A percentile compares a stretch with the other conserved stretches of the same genome.
Evolutionary conservation across 2,797 vertebrate genomes (phyloP).

Genomic region (Paedocypris micromegethes): DNA sequence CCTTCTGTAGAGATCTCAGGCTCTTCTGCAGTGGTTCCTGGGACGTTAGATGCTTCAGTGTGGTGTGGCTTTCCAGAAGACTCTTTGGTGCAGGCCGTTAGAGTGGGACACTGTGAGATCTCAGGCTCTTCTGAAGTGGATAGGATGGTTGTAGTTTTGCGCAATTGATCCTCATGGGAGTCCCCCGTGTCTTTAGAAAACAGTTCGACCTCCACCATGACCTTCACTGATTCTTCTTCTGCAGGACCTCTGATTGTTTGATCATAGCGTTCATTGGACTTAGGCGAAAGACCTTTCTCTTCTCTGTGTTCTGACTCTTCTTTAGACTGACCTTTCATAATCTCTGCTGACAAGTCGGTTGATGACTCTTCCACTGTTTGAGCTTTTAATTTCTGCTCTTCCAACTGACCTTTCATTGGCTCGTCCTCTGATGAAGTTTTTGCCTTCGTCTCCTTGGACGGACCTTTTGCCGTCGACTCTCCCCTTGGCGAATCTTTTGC

Average conservation of each 20-base stretch:
- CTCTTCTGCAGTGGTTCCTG: slow-evolving; percentile 7
- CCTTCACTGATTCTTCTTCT: not conserved
- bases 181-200: slow-evolving; percentile 5
- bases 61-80: slow-evolving; percentile 35
- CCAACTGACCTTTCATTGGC: not conserved
- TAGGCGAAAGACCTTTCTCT: not conserved
- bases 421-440: not conserved
- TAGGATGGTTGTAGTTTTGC: slow-evolving; percentile 19
- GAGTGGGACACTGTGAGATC: not conserved
- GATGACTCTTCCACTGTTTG: too few species aligned
- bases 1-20: not conserved
- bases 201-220: not conserved
- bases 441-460: not conserved
- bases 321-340: not conserved
- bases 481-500: not conserved
- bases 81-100: not conserved
- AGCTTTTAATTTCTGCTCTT: not conserved
- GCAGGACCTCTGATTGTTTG: too few species aligned
- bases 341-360: too few species aligned
- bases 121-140: slow-evolving; percentile 14
- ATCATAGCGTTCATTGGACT: too few species aligned
- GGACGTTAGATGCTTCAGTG: slow-evolving; percentile 15
- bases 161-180: slow-evolving; percentile 14
- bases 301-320: not conserved
- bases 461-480: not conserved